Evolutionary conservation across 2,113 vertebrate species (phyloP).

Genomic region (Cairina moschata): DNA sequence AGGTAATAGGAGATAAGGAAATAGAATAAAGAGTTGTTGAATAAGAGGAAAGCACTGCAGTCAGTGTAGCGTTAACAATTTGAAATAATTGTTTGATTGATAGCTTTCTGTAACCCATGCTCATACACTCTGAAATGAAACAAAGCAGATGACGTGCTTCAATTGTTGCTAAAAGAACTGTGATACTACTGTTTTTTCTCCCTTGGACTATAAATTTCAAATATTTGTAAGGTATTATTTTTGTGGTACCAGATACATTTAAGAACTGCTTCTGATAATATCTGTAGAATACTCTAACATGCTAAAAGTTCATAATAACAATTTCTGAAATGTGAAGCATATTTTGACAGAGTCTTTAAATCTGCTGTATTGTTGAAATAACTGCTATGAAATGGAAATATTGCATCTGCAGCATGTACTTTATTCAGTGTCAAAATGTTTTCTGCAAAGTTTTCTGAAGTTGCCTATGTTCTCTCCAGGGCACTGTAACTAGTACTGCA

Average conservation of each 20-base stretch:
- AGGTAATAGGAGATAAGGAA: neutral
- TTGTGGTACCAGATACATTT: neutral
- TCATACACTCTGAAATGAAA: neutral
- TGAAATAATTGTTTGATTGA: neutral
- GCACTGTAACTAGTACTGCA: slow-evolving; percentile 88
- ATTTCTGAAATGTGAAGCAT: neutral
- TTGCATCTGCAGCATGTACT: neutral
- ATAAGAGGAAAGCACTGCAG: neutral
- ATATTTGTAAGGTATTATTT: neutral
- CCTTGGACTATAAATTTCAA: neutral
- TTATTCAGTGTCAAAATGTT: neutral
- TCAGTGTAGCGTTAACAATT: neutral
- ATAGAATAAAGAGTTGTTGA: neutral
- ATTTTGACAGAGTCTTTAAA: neutral
- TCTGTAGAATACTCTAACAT: neutral
- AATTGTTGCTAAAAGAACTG: neutral
- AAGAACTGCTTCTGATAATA: neutral
- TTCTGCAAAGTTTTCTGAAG: neutral
- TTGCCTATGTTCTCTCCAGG: slow-evolving; percentile 71
- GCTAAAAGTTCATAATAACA: neutral
- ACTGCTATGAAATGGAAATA: neutral
- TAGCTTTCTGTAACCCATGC: neutral
- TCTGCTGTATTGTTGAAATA: neutral
- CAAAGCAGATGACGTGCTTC: neutral
- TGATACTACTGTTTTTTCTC: neutral